Base-by-base conservation (phyloP, 2,797 vertebrate genomes). In the Acestrorhynchus altus region DNA sequence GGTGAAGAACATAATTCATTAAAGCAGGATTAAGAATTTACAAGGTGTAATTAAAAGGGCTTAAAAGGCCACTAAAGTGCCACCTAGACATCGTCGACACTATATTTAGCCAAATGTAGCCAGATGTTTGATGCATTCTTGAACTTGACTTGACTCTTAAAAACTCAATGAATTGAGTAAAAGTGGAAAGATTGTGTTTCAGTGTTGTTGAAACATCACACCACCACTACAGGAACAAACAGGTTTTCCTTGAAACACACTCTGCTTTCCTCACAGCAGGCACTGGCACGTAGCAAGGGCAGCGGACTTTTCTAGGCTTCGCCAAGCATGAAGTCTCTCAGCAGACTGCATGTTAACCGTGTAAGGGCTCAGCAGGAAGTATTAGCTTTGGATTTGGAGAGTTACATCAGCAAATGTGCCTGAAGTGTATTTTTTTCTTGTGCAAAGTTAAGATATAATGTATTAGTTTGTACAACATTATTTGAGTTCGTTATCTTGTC, bases 271-370 rank as follows among this genome's bases (percentile, higher is more conserved):
- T 35, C 52, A 42, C 69, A 61, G 26, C 57, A 74, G 44, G 61
- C 40, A 52, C 18, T 70, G 70, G n/a, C 24, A 51, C 71, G 28
- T 65, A 52, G 47, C 46, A 31, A 59, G 9, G 11, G 57, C 72
- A 20, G 69, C 74, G n/a, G 40, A 80, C 73, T 79, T 24, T 47
- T 46, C 60, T 65, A 40, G 40, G 18, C 22, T 44, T 49, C 47
- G 49, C 47, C 40, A 72, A 57, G 24, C 65, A 0, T 26, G 64
- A 71, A 20, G 57, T 69, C 40, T 65, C 49, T 26, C 67, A 65
- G 51, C 42, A 71, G 54, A 18, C 20, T 60, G 59, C 44, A 68
- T 31, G 47, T 42, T 54, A 75, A 42, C 24, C 13, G 18, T 26
- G 59, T 51, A 74, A 31, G 18, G 40, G 15, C 61, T 49, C 26